Evolutionary conservation across 2,888 invertebrate species (phyloP), one percentile per base, ranked within the genome.

Genomic region (Physocephala rufipes): DNA sequence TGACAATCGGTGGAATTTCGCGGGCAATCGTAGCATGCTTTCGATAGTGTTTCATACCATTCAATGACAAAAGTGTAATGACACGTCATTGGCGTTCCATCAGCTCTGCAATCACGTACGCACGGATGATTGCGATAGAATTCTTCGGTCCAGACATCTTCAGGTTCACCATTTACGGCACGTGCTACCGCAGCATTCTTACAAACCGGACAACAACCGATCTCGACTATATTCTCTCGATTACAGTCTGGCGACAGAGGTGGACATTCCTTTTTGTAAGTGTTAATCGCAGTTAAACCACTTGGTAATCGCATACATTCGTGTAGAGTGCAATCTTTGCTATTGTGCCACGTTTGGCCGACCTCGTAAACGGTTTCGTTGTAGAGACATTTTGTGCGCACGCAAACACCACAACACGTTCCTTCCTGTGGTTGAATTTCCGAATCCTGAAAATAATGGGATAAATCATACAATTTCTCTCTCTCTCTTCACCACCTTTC

Each of bases 11-110:
- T 89, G 1, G 86, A 77, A 81, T 92, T 92, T 72, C 87, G 88
- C 0, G 96, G 95, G 81, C 97, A 96, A 78, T 92, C 87, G 80
- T 89, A 94, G 79, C 96, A 96, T 0, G 96, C 96, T 83, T 95
- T 95, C 82, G 95, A 94, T 89, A 95, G 90, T 0, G 94, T 92
- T 77, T 92, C 90, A 84, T 95, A 96, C 89, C 92, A 92, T 83
- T 96, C 96, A 2, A 86, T 81, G 3, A 82, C 80, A 72, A 86
- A 93, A 51, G 87, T 87, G 81, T 92, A 93, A 63, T 87, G 85
- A 78, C 93, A 93, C 1, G 87, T 87, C 88, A 89, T 89, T 2
- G 90, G 87, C 0, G 87, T 80, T 2, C 82, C 87, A n/a, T 85
- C 87, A 36, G 82, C 81, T 16, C 79, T 76, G 78, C 93, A 93